Evolutionary conservation across 64 coral and sea anemone species (phyloP).

Genomic region (Montipora foliosa): DNA sequence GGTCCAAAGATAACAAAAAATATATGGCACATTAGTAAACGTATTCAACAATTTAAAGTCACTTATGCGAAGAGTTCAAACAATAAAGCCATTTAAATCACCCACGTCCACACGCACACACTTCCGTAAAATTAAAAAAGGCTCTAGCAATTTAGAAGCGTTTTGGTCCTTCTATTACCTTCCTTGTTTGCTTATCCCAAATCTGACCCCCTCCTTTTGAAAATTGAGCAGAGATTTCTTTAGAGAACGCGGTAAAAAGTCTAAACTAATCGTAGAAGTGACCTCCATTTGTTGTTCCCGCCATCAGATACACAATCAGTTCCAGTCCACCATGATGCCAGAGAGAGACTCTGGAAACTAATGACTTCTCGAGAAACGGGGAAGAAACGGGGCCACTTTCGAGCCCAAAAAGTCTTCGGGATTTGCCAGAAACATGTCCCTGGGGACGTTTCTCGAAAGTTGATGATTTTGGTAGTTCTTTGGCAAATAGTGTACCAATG

Average conservation of each 20-base stretch:
- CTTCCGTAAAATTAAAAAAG: background rate
- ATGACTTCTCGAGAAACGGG: too few species aligned
- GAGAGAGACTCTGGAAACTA: too few species aligned
- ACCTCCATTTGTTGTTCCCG: slow-evolving; percentile 26
- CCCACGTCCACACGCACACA: background rate
- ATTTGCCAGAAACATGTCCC: too few species aligned
- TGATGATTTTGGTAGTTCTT: too few species aligned
- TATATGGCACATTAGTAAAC: background rate
- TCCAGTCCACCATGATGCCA: background rate
- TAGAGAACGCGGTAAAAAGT: slow-evolving; percentile 65
- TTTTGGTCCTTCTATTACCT: slow-evolving; percentile 62
- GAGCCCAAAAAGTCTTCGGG: too few species aligned
- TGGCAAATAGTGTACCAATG: too few species aligned
- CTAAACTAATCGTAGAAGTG: slow-evolving; percentile 18
- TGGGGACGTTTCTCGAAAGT: too few species aligned
- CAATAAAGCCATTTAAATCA: background rate
- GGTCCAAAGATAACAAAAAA: background rate
- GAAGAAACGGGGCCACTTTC: too few species aligned
- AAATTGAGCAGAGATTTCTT: slow-evolving; percentile 78
- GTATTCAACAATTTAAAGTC: background rate
- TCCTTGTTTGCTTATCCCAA: slow-evolving; percentile 92
- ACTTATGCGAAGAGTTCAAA: too few species aligned
- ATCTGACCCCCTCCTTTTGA: slow-evolving; percentile 83
- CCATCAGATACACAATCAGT: background rate
- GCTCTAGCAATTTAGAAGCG: background rate